phyloP scores from a whole-genome alignment of 2,797 vertebrate genomes.

The Heliangelus exortis region DNA sequence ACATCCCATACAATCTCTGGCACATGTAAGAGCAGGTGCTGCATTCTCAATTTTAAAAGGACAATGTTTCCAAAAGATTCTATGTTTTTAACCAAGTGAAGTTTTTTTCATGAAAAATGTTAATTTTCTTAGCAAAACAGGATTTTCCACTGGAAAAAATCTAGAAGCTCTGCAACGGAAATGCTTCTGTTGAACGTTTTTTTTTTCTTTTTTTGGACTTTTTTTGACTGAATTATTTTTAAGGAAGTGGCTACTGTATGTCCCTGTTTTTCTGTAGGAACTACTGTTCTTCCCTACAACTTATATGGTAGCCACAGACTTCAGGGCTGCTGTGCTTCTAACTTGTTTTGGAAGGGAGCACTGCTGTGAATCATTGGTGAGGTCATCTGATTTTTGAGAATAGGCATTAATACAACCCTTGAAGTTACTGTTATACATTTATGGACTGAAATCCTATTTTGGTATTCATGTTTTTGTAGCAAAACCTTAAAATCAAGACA shows the following conservation, averaged over 20 bases:
- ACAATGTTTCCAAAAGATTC: neutral
- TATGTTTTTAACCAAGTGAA: neutral
- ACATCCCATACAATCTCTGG: neutral
- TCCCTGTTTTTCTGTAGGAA: neutral
- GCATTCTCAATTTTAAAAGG: neutral
- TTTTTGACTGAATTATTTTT: neutral
- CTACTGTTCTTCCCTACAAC: neutral
- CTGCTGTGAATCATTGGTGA: neutral
- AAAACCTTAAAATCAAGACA: neutral
- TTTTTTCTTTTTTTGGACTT: neutral
- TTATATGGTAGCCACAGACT: neutral
- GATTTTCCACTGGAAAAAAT: neutral
- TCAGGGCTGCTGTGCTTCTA: neutral
- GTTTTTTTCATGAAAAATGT: neutral
- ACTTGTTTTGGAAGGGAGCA: neutral
- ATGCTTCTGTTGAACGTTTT: neutral
- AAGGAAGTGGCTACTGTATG: neutral
- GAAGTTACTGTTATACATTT: neutral
- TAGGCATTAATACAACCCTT: neutral
- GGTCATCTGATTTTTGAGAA: neutral
- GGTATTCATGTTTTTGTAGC: neutral
- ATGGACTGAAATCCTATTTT: neutral
- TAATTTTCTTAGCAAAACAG: neutral
- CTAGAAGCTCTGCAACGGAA: rapidly evolving
- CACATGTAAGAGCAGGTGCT: neutral